Evolutionary conservation across 2,797 vertebrate species (phyloP).

Genomic region (Syngnathus rostellatus): DNA sequence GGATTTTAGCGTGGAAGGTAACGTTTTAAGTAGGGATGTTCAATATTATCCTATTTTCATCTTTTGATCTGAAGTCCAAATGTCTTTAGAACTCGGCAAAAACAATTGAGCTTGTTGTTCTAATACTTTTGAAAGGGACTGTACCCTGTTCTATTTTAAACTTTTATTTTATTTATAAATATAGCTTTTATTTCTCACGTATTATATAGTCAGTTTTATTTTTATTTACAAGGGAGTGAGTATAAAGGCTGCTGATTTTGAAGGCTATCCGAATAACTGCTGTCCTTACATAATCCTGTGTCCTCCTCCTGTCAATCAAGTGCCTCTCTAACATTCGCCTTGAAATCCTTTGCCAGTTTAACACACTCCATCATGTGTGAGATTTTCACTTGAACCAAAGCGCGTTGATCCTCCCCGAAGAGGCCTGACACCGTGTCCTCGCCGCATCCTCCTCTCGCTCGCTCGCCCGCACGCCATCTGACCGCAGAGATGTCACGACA

Average conservation of each 20-base stretch:
- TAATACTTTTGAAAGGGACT: no score
- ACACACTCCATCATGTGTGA: neutral
- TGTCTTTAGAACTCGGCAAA: no score
- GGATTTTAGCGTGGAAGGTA: no score
- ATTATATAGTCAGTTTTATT: no score
- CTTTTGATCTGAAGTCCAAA: no score
- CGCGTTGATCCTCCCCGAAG: constrained; percentile 1
- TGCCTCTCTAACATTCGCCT: neutral
- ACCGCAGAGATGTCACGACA: neutral
- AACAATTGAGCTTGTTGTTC: no score
- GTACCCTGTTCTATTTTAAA: no score
- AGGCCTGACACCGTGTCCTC: constrained; percentile 3
- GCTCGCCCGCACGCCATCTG: constrained; percentile 5
- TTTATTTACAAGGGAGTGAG: no score
- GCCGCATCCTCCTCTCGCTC: neutral
- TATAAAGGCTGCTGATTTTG: neutral
- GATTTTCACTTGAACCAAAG: constrained; percentile 2
- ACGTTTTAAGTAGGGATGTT: no score
- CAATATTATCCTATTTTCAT: no score
- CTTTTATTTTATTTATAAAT: no score
- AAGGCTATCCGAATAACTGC: neutral
- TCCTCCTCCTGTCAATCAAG: neutral
- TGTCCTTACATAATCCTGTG: neutral
- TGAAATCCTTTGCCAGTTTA: neutral
- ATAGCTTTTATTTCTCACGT: no score